phyloP scores from a whole-genome alignment of 2,113 vertebrate species.

The Micromys minutus region DNA sequence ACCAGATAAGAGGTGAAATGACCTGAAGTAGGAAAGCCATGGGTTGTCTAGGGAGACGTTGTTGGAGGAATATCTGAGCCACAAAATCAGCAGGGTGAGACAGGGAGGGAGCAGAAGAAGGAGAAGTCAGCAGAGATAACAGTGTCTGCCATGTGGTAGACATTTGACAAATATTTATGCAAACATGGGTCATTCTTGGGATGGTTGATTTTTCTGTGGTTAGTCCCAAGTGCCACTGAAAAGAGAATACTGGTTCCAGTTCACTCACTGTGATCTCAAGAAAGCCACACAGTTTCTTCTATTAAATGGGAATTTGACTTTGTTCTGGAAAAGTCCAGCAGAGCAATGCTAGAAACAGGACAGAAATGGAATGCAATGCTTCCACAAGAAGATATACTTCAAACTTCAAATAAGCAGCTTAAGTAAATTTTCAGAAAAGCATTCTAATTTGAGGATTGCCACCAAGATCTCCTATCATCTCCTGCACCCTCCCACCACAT shows the following conservation, averaged over 20 bases:
- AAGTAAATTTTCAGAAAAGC: slow-evolving; percentile 19
- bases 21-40: background rate
- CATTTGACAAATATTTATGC: background rate
- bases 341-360: background rate
- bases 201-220: background rate
- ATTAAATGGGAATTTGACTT: slow-evolving; percentile 1
- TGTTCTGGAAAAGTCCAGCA: slow-evolving; percentile 26
- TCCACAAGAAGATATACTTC: background rate
- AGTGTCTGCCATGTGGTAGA: background rate
- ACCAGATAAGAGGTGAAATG: background rate
- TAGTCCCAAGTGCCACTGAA: background rate
- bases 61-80: background rate
- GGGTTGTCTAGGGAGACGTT: background rate
- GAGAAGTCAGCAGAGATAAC: background rate
- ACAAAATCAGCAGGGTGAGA: background rate
- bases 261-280: background rate
- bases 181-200: background rate
- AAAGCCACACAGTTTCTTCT: background rate
- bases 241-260: background rate
- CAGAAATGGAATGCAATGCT: background rate
- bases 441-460: slow-evolving; percentile 25
- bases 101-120: background rate
- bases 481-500: background rate
- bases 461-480: background rate
- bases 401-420: slow-evolving; percentile 42